Evolutionary conservation across 2,113 vertebrate genomes (phyloP), one percentile per base, ranked within the genome.

Genomic region (Caranx ignobilis): DNA sequence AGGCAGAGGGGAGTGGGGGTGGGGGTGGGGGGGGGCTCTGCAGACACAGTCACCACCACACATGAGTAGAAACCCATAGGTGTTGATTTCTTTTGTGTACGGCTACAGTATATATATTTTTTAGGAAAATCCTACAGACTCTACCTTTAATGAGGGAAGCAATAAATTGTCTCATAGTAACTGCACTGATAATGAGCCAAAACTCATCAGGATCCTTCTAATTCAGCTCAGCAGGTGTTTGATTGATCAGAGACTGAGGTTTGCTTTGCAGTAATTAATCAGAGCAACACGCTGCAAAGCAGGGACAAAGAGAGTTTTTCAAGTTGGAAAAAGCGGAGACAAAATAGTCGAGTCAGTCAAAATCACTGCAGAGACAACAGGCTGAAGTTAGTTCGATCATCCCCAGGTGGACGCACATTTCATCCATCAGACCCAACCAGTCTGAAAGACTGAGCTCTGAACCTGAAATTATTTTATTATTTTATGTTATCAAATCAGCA

Each of bases 181-280:
- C 48, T n/a, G n/a, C 48, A 50, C 21, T 26, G n/a, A 55, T 55
- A 55, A 19, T 50, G 48, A 50, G 48, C n/a, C 11, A n/a, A 21
- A n/a, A 55, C 11, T 26, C 52, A n/a, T 55, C 18, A 50, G 48
- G 48, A n/a, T 50, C 48, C 9, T 50, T 50, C 18, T 50, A n/a
- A 55, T 55, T 55, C 52, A 50, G 48, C 18, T 50, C 48, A 50
- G 48, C 48, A n/a, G 52, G 52, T 55, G 52, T 55, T 55, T 55
- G 52, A 55, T 52, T 52, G 18, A 52, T 55, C 52, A 55, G 52
- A 26, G 52, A 55, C n/a, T 55, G 52, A 11, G 11, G 52, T 55
- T 54, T 55, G 52, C 5, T 55, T 55, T 55, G 52, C n/a, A 21
- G n/a, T 26, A 11, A 26, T 55, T 55, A 55, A 55, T 26, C n/a